Evolutionary conservation across 2,113 vertebrate species (phyloP).

Genomic region (Eidolon helvum): DNA sequence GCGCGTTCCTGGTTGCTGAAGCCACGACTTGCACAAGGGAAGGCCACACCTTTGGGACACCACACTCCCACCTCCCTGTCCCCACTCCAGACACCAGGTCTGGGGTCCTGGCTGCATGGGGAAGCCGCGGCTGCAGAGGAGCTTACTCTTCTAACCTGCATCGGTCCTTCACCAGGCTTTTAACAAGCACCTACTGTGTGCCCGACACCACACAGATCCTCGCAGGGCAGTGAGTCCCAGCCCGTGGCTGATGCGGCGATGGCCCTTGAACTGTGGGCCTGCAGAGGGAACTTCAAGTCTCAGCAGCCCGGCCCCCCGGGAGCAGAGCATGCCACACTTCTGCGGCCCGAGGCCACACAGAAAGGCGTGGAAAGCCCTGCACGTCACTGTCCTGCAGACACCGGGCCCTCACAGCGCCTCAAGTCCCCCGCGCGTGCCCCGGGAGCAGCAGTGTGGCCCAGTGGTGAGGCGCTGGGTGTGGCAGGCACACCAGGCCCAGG

Average conservation of each 20-base stretch:
- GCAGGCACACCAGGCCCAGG: background rate
- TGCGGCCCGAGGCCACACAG: background rate
- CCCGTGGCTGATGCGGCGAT: background rate
- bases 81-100: background rate
- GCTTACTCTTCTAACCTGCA: background rate
- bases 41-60: accelerated
- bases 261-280: background rate
- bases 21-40: background rate
- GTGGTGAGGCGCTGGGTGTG: accelerated
- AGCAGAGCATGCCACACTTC: background rate
- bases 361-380: background rate
- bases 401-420: background rate
- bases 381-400: background rate
- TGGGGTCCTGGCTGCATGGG: accelerated
- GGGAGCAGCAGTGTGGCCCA: background rate
- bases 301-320: background rate
- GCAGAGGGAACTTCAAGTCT: background rate
- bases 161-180: background rate
- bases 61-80: background rate
- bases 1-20: accelerated
- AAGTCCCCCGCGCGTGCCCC: background rate
- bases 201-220: background rate
- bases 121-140: background rate
- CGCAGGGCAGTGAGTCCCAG: background rate
- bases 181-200: background rate